Evolutionary conservation across 2,113 vertebrate genomes (phyloP).

Genomic region (Indicator indicator): DNA sequence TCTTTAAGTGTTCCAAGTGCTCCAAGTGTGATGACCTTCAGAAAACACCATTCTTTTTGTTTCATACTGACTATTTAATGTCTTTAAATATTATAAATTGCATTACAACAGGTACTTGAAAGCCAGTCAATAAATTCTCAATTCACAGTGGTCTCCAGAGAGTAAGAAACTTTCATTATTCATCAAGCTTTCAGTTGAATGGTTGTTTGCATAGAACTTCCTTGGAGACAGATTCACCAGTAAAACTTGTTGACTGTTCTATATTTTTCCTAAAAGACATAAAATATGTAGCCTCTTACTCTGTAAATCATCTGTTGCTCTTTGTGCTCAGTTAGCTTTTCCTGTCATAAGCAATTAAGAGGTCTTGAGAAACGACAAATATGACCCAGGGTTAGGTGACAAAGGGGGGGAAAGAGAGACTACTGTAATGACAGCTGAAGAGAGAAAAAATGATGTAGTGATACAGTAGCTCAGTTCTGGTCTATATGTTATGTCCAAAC

Average conservation of each 20-base stretch:
- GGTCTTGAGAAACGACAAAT: not conserved
- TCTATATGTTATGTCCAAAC: not conserved
- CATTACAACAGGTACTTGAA: slow-evolving; percentile 12
- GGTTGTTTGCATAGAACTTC: not conserved
- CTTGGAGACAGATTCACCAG: not conserved
- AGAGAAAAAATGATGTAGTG: not conserved
- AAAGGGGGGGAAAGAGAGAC: not conserved
- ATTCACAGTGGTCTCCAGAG: not conserved
- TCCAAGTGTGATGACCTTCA: not conserved
- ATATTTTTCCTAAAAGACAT: not conserved
- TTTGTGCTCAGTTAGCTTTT: not conserved
- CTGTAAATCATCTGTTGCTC: not conserved
- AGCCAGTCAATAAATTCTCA: slow-evolving; percentile 17
- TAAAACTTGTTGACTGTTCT: not conserved
- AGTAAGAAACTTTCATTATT: not conserved
- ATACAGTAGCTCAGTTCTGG: not conserved
- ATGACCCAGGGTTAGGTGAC: not conserved
- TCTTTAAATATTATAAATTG: slow-evolving; percentile 2
- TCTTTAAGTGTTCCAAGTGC: not conserved
- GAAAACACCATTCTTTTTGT: not conserved
- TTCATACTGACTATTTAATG: slow-evolving; percentile 8
- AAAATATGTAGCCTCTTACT: not conserved
- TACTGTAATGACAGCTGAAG: not conserved
- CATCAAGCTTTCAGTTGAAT: not conserved
- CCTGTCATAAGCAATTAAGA: not conserved